Evolutionary conservation across 92 coral and sea anemone genomes (phyloP), one percentile per base, ranked within the genome.

Genomic region (Epizoanthus scotinus): DNA sequence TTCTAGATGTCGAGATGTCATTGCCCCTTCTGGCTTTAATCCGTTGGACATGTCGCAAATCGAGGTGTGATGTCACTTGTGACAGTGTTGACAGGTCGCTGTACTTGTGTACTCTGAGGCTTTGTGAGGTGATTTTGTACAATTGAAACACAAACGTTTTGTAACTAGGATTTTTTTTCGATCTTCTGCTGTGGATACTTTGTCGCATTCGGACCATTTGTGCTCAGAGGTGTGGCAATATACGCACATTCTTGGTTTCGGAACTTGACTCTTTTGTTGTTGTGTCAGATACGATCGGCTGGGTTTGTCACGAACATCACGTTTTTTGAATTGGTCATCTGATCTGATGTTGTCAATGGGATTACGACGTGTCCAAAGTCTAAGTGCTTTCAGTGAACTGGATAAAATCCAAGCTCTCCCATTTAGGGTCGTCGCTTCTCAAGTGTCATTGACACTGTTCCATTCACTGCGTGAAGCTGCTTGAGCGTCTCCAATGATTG

Each of bases 391-490:
- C 78, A 5, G 85, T 78, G 1, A 84, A 73, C 67, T 87, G 66
- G 56, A 25, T 24, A 40, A 78, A 87, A 29, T 64, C 29, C 91
- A 82, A 87, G 52, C 54, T 27, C 34, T 83, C 78, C 91, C 88
- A 87, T 8, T 70, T 63, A 40, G 73, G 55, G 82, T 87, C 71
- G 42, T 57, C 85, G 21, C 53, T 87, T 87, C 55, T 83, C 85
- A 7, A 87, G 65, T 36, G 84, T 87, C 87, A 87, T 63, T 15
- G 87, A 72, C 68, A 85, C 89, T 40, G 75, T 67, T 62, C 89
- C 81, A 54, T 80, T 71, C 29, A 79, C 91, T 58, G 81, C 72
- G 28, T 29, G 40, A 2, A 83, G 75, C 14, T 70, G 42, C 40
- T 82, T 82, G 62, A 87, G 19, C 12, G 91, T 77, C 75, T 84